Conservation (phyloP, 2,113 vertebrate species). For the Gila orcuttii region DNA sequence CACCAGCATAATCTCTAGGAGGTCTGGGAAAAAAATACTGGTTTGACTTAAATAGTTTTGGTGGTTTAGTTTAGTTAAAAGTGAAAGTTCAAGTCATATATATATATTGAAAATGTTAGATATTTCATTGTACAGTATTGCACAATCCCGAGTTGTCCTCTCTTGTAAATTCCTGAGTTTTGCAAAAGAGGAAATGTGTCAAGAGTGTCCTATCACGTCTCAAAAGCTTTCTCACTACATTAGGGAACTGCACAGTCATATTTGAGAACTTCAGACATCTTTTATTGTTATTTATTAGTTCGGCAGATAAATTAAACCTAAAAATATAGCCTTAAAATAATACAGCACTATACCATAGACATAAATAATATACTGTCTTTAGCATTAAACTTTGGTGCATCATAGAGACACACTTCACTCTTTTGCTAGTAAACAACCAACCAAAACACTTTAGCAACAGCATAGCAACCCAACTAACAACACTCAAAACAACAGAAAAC, state of each 20-base stretch:
- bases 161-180: constrained; percentile 5
- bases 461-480: not conserved
- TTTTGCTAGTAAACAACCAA: not conserved
- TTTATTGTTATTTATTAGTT: not conserved
- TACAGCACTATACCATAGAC: not conserved
- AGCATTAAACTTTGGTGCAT: not conserved
- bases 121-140: not conserved
- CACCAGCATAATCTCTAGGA: not conserved
- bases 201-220: not conserved
- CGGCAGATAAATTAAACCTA: not conserved
- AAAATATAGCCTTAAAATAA: not conserved
- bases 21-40: not conserved
- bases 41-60: not conserved
- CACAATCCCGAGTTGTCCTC: not conserved
- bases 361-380: not conserved
- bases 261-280: not conserved
- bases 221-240: not conserved
- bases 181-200: not conserved
- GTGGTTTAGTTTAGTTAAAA: not conserved
- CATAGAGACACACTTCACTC: not conserved
- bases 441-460: not conserved
- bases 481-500: not conserved
- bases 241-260: not conserved
- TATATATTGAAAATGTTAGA: not conserved
- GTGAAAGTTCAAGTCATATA: not conserved